A percentile compares a stretch with the other conserved stretches of the same genome.
Conservation (phyloP, 1,140 invertebrate genomes). For the Agraylea sexmaculata region DNA sequence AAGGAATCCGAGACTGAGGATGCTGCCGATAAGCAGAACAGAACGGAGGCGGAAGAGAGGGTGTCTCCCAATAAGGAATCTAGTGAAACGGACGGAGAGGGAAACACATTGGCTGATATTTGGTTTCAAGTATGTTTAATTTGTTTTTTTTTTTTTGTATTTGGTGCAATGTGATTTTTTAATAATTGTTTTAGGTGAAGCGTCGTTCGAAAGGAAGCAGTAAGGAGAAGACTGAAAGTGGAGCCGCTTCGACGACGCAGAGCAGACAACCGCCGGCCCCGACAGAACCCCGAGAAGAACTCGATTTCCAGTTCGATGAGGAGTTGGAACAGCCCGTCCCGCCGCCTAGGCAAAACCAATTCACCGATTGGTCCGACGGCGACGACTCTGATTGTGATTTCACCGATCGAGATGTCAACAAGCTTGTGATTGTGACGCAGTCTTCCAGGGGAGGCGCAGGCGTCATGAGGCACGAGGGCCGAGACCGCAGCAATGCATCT, state of each 20-base stretch:
- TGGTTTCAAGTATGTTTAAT: constrained; percentile 40
- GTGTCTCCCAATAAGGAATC: constrained; percentile 6
- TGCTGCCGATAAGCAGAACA: constrained; percentile 1
- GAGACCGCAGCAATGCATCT: constrained; percentile 72
- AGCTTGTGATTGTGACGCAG: constrained; percentile 93
- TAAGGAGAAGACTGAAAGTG: constrained; percentile 30
- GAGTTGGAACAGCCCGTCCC: constrained; percentile 65
- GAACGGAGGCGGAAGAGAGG: constrained; percentile 14
- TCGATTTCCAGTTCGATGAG: constrained; percentile 96
- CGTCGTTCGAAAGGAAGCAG: constrained; percentile 39
- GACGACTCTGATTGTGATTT: constrained; percentile 81
- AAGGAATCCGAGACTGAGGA: background rate
- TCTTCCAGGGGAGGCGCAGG: constrained; percentile 55
- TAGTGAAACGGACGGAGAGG: constrained; percentile 16
- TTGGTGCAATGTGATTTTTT: constrained; percentile 8
- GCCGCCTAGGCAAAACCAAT: constrained; percentile 67
- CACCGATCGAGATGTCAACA: constrained; percentile 86
- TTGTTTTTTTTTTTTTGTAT: constrained; percentile 8
- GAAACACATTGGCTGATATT: constrained; percentile 25
- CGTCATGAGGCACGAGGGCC: constrained; percentile 69
- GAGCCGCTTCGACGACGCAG: constrained; percentile 18
- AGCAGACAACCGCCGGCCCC: constrained; percentile 17
- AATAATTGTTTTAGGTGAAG: constrained; percentile 35
- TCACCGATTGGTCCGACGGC: constrained; percentile 58
- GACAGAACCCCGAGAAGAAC: constrained; percentile 61